These are phyloP conservation scores for Bugulina stolonifera DNA, from an alignment of 2,888 invertebrate species.

Conservation along the genomic window DNA sequence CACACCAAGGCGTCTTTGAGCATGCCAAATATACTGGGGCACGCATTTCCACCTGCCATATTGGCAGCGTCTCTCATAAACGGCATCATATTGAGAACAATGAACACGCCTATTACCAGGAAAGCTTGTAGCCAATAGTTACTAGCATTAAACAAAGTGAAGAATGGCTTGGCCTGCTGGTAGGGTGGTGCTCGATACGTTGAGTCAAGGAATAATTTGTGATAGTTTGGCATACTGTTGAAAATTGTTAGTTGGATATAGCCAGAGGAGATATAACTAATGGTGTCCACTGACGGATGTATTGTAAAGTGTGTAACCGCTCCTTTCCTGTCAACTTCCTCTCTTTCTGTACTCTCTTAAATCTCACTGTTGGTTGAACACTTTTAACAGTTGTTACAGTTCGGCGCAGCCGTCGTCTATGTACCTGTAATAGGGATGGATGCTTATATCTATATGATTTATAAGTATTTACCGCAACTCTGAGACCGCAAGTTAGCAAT, in stretches of 20 bases:
- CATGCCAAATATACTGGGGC: constrained; percentile 7
- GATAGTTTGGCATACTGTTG: constrained; percentile 10
- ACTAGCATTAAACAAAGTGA: constrained; percentile 9
- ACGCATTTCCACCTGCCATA: neutral
- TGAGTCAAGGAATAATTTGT: constrained; percentile 18
- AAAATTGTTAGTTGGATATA: no score
- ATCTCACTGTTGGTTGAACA: neutral
- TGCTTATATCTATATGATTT: neutral
- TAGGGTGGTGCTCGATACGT: constrained; percentile 11
- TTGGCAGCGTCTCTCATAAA: constrained; percentile 15
- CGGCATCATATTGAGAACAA: constrained; percentile 19
- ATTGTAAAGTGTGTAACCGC: neutral
- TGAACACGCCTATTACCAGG: constrained; percentile 11
- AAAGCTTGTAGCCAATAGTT: constrained; percentile 21
- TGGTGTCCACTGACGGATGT: neutral
- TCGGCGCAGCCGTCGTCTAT: neutral
- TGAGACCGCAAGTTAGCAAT: neutral
- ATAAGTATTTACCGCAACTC: constrained; percentile 20
- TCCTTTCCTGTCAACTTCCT: neutral
- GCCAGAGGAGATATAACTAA: neutral
- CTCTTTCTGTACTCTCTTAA: neutral
- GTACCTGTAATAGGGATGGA: neutral
- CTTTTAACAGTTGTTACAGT: neutral
- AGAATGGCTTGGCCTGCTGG: constrained; percentile 11
- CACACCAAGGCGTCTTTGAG: neutral